phyloP scores from a whole-genome alignment of 2,797 vertebrate species.

The Tragopan temminckii region DNA sequence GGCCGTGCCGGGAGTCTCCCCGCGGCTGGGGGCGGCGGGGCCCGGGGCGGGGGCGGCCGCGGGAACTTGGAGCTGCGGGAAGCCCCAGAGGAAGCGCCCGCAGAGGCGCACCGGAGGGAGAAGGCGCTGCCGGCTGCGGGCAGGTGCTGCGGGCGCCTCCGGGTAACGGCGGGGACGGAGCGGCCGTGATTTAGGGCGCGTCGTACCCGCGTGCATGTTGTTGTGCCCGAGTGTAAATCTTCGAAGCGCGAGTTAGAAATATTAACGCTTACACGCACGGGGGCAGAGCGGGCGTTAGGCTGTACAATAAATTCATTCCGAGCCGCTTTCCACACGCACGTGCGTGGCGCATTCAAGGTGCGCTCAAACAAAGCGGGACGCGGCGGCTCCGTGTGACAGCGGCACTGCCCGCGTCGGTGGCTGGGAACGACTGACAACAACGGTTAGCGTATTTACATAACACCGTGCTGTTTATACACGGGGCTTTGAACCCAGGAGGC shows the following conservation, averaged over 20 bases:
- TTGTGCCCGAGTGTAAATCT: background rate
- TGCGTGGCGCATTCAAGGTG: background rate
- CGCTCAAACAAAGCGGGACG: background rate
- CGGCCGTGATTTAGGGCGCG: no score
- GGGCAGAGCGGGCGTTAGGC: background rate
- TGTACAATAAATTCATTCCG: slow-evolving; percentile 1
- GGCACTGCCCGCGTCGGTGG: background rate
- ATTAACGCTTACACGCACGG: background rate
- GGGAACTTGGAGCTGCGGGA: no score
- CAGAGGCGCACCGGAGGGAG: no score
- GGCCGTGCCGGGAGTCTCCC: background rate
- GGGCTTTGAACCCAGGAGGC: background rate
- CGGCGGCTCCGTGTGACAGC: background rate
- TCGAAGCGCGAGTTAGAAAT: slow-evolving; percentile 32
- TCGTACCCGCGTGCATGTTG: background rate
- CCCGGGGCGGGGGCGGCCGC: no score
- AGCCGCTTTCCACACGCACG: background rate
- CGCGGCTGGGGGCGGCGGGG: background rate
- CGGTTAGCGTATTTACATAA: slow-evolving; percentile 43
- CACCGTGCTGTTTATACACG: background rate
- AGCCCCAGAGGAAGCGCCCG: no score
- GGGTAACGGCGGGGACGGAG: background rate
- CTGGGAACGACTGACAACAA: background rate
- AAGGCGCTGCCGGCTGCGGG: no score
- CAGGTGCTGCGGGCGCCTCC: no score